phyloP scores from a whole-genome alignment of 2,888 invertebrate genomes.

The Eilema caniola region DNA sequence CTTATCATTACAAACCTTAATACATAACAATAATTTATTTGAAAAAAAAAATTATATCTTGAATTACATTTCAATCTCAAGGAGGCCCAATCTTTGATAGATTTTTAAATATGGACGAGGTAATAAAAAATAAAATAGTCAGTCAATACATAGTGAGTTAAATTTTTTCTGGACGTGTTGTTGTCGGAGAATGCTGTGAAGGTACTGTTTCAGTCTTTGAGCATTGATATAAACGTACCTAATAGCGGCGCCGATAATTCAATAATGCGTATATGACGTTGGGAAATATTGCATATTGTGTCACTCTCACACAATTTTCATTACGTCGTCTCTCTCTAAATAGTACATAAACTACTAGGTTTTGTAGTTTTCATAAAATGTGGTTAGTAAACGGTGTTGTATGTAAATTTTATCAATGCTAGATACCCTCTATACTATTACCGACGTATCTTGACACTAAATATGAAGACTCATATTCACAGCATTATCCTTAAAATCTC shows the following conservation, averaged over 20 bases:
- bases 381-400: background rate
- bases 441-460: slow-evolving; percentile 11
- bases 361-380: background rate
- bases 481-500: slow-evolving; percentile 26
- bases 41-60: slow-evolving; percentile 19
- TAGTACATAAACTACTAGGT: background rate
- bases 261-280: background rate
- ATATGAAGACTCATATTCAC: slow-evolving; percentile 20
- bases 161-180: slow-evolving; percentile 38
- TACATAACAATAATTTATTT: slow-evolving; percentile 24
- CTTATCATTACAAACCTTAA: slow-evolving; percentile 22
- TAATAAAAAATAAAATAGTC: slow-evolving; percentile 33
- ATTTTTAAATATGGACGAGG: slow-evolving; percentile 38
- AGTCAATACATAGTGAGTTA: slow-evolving; percentile 25
- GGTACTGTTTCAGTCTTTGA: slow-evolving; percentile 24
- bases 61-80: slow-evolving; percentile 26
- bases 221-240: slow-evolving; percentile 7
- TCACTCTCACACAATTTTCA: background rate
- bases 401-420: background rate
- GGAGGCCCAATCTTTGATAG: slow-evolving; percentile 22
- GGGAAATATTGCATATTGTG: background rate
- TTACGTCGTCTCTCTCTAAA: background rate
- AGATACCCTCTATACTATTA: background rate
- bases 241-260: background rate
- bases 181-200: slow-evolving; percentile 23